These are phyloP conservation scores for Sebastes diaconus DNA, from an alignment of 2,797 vertebrate species.

Conservation along the genomic window DNA sequence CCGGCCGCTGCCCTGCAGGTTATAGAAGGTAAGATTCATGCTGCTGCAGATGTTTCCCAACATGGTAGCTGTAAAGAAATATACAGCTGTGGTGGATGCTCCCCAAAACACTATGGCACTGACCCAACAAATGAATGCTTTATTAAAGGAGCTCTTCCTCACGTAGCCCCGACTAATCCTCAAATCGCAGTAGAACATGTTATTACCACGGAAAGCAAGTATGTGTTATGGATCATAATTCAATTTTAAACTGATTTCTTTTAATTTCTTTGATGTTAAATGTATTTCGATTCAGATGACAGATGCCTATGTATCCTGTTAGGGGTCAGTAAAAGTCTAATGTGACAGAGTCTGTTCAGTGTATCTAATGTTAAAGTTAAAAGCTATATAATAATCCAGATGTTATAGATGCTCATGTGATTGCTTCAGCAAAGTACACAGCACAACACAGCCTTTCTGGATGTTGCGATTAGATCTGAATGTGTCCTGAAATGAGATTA, in stretches of 20 bases:
- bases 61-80: background rate
- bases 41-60: background rate
- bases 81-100: background rate
- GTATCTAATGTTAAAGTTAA: background rate
- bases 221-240: background rate
- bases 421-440: background rate
- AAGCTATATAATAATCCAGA: background rate
- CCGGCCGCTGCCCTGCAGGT: constrained; percentile 63
- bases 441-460: background rate
- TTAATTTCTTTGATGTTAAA: background rate
- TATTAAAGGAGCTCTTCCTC: background rate
- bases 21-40: constrained; percentile 71
- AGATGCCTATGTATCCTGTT: background rate
- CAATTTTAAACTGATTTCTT: background rate
- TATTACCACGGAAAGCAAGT: background rate
- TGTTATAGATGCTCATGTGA: background rate
- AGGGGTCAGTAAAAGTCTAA: background rate
- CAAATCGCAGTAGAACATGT: background rate
- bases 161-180: background rate
- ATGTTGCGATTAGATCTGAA: background rate
- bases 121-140: background rate
- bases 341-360: too few species aligned
- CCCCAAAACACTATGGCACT: background rate
- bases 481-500: background rate
- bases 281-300: background rate